Percentiles rank a stretch among this genome's conserved stretches.
These are phyloP conservation scores for Tamias sibiricus DNA, from an alignment of 2,113 vertebrate genomes.

Conservation along the genomic window DNA sequence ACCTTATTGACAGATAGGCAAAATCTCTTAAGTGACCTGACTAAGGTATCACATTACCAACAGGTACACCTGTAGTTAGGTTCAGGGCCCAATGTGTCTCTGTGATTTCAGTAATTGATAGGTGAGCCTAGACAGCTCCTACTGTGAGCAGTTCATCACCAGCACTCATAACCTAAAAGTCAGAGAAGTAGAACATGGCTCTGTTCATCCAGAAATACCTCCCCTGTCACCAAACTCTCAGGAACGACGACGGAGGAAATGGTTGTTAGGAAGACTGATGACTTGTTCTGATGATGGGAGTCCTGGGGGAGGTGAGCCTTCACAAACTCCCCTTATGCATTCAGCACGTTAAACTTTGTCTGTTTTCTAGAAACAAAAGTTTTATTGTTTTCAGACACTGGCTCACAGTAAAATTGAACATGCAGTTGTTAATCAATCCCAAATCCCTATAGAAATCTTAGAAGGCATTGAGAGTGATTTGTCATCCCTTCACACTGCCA, in stretches of 20 bases:
- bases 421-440: conserved; percentile 62
- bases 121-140: neutral
- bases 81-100: neutral
- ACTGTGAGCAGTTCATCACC: conserved; percentile 1
- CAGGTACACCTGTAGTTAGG: neutral
- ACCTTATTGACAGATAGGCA: neutral
- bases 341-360: conserved; percentile 42
- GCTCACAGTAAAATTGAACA: conserved; percentile 62
- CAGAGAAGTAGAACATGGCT: conserved; percentile 3
- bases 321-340: neutral
- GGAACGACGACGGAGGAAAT: conserved; percentile 3
- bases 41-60: neutral
- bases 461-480: conserved; percentile 31
- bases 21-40: neutral
- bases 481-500: neutral
- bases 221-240: conserved; percentile 52
- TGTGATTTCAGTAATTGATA: conserved; percentile 27
- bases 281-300: conserved; percentile 39
- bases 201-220: conserved; percentile 14
- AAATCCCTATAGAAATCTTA: conserved; percentile 60
- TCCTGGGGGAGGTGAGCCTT: conserved; percentile 37
- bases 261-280: conserved; percentile 18
- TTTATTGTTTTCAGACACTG: conserved; percentile 58
- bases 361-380: conserved; percentile 50
- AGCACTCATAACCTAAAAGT: conserved; percentile 46